Conservation (phyloP, 2,888 invertebrate genomes). For the Drosophila flavopinicola region DNA sequence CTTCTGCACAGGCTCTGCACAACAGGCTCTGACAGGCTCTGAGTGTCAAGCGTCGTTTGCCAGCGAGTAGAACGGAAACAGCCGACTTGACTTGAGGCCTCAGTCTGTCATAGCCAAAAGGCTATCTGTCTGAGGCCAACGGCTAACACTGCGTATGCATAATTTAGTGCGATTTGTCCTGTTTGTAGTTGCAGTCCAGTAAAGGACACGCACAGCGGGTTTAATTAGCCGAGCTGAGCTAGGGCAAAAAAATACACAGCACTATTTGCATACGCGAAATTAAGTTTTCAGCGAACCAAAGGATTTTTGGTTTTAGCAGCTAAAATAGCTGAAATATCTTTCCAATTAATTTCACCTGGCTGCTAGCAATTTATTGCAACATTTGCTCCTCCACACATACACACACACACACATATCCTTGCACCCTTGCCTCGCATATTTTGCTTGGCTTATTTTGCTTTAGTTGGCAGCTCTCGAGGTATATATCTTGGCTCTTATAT, state of each 20-base stretch:
- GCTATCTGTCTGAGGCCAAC: slow-evolving; percentile 19
- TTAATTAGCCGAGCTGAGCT: slow-evolving; percentile 22
- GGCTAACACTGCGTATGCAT: slow-evolving; percentile 46
- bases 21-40: slow-evolving; percentile 5
- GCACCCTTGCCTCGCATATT: slow-evolving; percentile 44
- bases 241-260: slow-evolving; percentile 1
- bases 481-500: slow-evolving; percentile 59
- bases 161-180: slow-evolving; percentile 29
- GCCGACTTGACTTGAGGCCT: slow-evolving; percentile 18
- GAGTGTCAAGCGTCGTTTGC: slow-evolving; percentile 35
- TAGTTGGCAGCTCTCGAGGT: slow-evolving; percentile 36
- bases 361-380: slow-evolving; percentile 72
- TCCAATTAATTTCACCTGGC: slow-evolving; percentile 76
- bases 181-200: neutral
- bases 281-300: slow-evolving; percentile 41
- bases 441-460: slow-evolving; percentile 54
- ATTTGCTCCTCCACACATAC: slow-evolving; percentile 43
- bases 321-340: slow-evolving; percentile 75
- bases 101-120: slow-evolving; percentile 23
- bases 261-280: slow-evolving; percentile 45
- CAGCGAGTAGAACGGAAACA: slow-evolving; percentile 3
- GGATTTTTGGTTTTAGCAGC: slow-evolving; percentile 44
- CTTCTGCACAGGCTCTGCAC: neutral
- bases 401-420: slow-evolving; percentile 5
- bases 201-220: slow-evolving; percentile 1